Percentiles rank a stretch among this genome's conserved stretches.
Evolutionary conservation across 2,113 vertebrate species (phyloP).

Genomic region (Mus musculus): GRCm39 chrX:161288001-161288500

Average conservation of each 20-base stretch:
- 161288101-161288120: neutral
- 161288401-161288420: constrained; percentile 51
- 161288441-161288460: constrained; percentile 55
- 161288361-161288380: constrained; percentile 65
- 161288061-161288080: neutral
- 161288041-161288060: neutral
- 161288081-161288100: neutral
- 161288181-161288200: neutral
- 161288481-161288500: constrained; percentile 43
- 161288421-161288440: constrained; percentile 42
- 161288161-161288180: neutral
- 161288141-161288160: neutral
- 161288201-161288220: neutral
- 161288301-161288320: neutral
- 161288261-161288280: neutral
- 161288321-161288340: neutral
- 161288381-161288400: constrained; percentile 62
- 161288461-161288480: constrained; percentile 61
- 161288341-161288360: neutral
- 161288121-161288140: neutral
- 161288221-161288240: neutral
- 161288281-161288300: neutral
- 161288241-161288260: neutral
- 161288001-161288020: neutral
- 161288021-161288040: neutral